Evolutionary conservation across 2,113 vertebrate species (phyloP).

Genomic region (Saccopteryx leptura): DNA sequence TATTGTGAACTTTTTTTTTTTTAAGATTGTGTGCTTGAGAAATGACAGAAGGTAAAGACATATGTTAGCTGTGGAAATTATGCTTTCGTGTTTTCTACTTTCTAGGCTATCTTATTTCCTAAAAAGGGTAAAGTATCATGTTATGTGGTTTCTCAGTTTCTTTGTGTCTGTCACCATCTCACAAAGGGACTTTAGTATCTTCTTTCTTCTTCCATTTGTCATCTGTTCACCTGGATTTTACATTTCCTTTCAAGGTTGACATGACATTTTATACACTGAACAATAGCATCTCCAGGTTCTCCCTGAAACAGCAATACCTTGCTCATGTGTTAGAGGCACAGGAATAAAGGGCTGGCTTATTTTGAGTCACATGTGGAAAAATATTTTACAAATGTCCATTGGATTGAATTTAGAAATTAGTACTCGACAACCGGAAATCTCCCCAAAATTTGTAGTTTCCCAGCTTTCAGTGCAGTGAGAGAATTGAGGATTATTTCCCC

Average conservation of each 20-base stretch:
- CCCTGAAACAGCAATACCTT: neutral
- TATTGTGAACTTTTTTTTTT: conserved; percentile 7
- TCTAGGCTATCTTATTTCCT: conserved; percentile 64
- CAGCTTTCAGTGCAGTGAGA: neutral
- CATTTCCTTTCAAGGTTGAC: conserved; percentile 65
- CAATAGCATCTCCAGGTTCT: neutral
- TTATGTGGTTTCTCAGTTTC: neutral
- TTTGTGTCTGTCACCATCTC: conserved; percentile 56
- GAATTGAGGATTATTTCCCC: neutral
- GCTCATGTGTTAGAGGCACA: neutral
- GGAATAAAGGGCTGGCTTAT: conserved; percentile 10
- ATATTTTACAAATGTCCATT: neutral
- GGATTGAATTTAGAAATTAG: conserved; percentile 26
- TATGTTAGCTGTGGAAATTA: conserved; percentile 66
- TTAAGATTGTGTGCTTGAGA: conserved; percentile 43
- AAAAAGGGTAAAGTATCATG: neutral
- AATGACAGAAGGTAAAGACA: conserved; percentile 56
- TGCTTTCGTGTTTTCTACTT: conserved; percentile 50
- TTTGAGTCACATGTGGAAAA: conserved; percentile 4
- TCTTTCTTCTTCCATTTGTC: conserved; percentile 64
- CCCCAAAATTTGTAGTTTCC: neutral
- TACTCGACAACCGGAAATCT: neutral
- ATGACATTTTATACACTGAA: conserved; percentile 52
- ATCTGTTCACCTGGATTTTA: conserved; percentile 67
- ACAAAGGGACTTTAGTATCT: conserved; percentile 35